Evolutionary conservation across 2,888 invertebrate genomes (phyloP), one percentile per base, ranked within the genome.

Genomic region (Drepana falcataria): DNA sequence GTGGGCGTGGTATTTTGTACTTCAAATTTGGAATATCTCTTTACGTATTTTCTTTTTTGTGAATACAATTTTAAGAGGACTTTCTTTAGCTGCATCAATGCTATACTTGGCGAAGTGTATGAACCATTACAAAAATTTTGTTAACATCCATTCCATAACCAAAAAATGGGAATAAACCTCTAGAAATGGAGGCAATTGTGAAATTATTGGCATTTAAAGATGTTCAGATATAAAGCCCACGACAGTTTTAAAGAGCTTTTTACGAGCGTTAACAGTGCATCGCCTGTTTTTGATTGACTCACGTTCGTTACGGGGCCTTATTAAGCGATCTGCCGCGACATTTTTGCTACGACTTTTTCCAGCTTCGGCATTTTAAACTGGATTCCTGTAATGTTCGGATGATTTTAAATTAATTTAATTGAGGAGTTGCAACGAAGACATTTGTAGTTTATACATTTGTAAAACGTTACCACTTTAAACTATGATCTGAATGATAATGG

Each of bases 201-300:
- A 75, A 78, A 77, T 79, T 64, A 68, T 71, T 73, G 71, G 66
- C 78, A 67, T 79, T 79, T 71, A 69, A 69, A 69, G 68, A 65
- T 65, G 68, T 69, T 73, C 70, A 63, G 69, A 79, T 78, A 81
- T 77, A 76, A 79, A 73, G 71, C 64, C 66, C 65, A 69, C 63
- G 71, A 73, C 75, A 9, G 69, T 72, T 77, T 82, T 79, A 75
- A 79, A 79, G 65, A 62, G 59, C 56, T 73, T 80, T 84, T 83
- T 84, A 80, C 70, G 77, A 75, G 65, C 71, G 66, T 67, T 76
- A 79, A 80, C 70, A 77, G 75, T 68, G 69, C 73, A 69, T 66
- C 69, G 62, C 65, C 70, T 69, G 71, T 67, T 77, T 72, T 79
- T 84, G 74, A 79, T 83, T 82, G 73, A 72, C 59, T 65, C 66